Conservation (phyloP, 1,140 invertebrate genomes). For the Colletes gigas region DNA sequence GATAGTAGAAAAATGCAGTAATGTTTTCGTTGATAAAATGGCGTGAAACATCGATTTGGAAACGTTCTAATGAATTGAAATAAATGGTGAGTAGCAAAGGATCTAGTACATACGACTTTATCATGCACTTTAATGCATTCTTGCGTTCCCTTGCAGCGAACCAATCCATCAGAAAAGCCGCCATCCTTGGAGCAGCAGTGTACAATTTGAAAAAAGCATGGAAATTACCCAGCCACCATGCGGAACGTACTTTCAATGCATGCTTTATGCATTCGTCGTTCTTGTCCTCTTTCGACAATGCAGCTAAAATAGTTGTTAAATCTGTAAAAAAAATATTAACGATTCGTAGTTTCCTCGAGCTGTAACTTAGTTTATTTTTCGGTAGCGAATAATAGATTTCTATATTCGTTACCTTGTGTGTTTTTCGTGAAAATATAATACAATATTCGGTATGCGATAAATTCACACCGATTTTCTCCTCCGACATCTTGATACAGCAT, state of each 20-base stretch:
- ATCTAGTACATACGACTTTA: constrained; percentile 95
- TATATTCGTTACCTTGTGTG: constrained; percentile 89
- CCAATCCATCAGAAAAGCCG: constrained; percentile 98
- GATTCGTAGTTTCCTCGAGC: background rate
- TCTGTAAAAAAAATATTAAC: constrained; percentile 84
- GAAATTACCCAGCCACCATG: constrained; percentile 95
- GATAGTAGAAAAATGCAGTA: background rate
- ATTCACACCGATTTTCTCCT: constrained; percentile 91
- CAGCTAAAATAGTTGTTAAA: constrained; percentile 93
- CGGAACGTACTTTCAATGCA: constrained; percentile 92
- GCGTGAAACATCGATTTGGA: background rate
- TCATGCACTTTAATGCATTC: constrained; percentile 92
- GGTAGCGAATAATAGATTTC: background rate
- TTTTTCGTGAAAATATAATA: constrained; percentile 99
- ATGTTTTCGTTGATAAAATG: background rate
- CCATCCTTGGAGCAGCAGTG: constrained; percentile 93
- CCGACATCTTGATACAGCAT: constrained; percentile 91
- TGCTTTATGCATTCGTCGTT: constrained; percentile 92
- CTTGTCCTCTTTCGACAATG: constrained; percentile 89
- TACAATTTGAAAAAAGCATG: constrained; percentile 96
- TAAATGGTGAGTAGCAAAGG: constrained; percentile 28
- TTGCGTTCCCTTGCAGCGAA: constrained; percentile 96
- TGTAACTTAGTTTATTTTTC: background rate
- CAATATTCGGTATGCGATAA: constrained; percentile 96
- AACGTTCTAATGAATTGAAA: background rate